These are phyloP conservation scores for Chiridota heheva DNA, from an alignment of 35 echinoderm and acorn worm species.

Conservation along the genomic window DNA sequence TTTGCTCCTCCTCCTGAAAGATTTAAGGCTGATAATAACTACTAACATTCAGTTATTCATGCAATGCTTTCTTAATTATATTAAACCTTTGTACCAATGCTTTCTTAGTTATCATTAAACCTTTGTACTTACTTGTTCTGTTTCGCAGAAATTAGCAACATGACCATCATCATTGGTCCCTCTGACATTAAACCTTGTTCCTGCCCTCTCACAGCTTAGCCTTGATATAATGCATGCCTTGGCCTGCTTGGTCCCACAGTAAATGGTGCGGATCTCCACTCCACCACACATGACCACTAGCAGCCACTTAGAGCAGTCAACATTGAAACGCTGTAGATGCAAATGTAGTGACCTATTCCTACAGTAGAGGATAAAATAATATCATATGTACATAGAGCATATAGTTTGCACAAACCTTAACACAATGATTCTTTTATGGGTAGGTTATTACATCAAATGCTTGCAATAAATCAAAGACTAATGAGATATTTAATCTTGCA, in stretches of 20 bases:
- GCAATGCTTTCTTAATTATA: no score
- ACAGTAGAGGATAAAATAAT: not conserved
- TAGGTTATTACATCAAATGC: no score
- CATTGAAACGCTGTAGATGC: slow-evolving; percentile 71
- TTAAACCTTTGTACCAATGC: no score
- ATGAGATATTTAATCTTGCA: not conserved
- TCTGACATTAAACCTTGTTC: slow-evolving; percentile 89
- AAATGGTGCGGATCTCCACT: slow-evolving; percentile 90
- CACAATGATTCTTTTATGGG: slow-evolving; percentile 9
- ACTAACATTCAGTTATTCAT: no score
- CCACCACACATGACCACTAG: slow-evolving; percentile 86
- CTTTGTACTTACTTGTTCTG: slow-evolving; percentile 81
- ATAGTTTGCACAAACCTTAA: not conserved
- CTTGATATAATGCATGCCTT: slow-evolving; percentile 90
- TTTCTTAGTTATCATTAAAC: no score
- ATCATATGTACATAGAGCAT: not conserved
- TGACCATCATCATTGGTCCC: slow-evolving; percentile 96
- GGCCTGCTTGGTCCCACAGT: slow-evolving; percentile 72
- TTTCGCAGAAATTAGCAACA: slow-evolving; percentile 98
- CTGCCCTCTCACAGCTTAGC: slow-evolving; percentile 94
- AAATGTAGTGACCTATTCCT: slow-evolving; percentile 95
- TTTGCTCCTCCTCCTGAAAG: no score
- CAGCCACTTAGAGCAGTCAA: slow-evolving; percentile 85
- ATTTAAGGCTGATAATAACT: no score
- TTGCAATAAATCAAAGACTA: no score